These are phyloP conservation scores for Mycogona germanica DNA, from an alignment of 2,888 invertebrate genomes.

Conservation along the genomic window DNA sequence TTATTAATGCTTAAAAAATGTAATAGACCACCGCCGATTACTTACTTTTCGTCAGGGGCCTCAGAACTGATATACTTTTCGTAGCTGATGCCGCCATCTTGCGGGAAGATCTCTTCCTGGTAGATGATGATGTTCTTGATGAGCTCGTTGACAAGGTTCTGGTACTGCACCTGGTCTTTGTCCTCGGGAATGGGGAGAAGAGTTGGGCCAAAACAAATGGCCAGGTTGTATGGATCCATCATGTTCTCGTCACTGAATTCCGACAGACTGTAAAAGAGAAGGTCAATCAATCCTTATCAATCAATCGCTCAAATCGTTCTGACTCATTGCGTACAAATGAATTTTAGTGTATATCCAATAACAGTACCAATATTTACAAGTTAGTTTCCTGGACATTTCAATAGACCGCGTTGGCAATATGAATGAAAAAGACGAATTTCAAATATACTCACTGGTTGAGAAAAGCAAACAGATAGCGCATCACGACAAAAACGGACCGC, in stretches of 20 bases:
- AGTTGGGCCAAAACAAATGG: constrained; percentile 95
- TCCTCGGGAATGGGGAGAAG: constrained; percentile 91
- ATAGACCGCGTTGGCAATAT: too few species aligned
- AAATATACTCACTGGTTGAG: constrained; percentile 57
- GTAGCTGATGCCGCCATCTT: constrained; percentile 49
- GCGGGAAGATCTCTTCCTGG: constrained; percentile 65
- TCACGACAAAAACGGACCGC: constrained; percentile 67
- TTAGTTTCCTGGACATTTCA: too few species aligned
- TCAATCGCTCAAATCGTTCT: too few species aligned
- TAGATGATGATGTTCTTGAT: constrained; percentile 88
- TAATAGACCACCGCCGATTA: too few species aligned
- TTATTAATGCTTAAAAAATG: too few species aligned
- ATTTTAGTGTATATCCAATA: constrained; percentile 1
- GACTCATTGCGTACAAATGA: too few species aligned
- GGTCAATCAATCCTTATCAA: too few species aligned
- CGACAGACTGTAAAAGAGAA: constrained; percentile 48
- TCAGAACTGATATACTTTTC: constrained; percentile 58
- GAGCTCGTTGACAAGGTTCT: constrained; percentile 84
- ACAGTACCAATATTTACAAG: too few species aligned
- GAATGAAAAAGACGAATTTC: too few species aligned
- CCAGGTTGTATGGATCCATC: constrained; percentile 98
- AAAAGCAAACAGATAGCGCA: constrained; percentile 92
- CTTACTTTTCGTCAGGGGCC: constrained; percentile 55
- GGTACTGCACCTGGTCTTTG: constrained; percentile 83
- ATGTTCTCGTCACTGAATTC: constrained; percentile 90